Evolutionary conservation across 2,888 invertebrate species (phyloP), one percentile per base, ranked within the genome.

Genomic region (Oscheius onirici): DNA sequence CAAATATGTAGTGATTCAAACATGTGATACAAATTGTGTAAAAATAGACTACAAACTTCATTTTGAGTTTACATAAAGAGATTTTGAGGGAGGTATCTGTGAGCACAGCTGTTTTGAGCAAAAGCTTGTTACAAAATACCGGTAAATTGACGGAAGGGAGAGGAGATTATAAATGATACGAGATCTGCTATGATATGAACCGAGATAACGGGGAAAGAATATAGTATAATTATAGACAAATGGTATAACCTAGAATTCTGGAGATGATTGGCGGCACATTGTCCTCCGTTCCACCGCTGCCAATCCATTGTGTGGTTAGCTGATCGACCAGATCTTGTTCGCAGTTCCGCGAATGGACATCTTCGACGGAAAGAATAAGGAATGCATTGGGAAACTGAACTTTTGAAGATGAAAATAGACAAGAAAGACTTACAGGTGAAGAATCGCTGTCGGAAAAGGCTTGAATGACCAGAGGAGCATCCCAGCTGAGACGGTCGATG

Each of bases 391-490:
- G 55, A n/a, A 75, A 52, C 63, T 63, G 26, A 26, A 24, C n/a
- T 28, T 55, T 24, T 22, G 52, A n/a, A 49, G 15, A 15, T 22
- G 2, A 49, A 26, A 40, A 26, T 22, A n/a, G n/a, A n/a, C n/a
- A 24, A 52, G 3, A 15, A 22, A 52, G 22, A 17, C 41, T n/a
- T 49, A 63, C 63, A 13, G 73, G 75, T 49, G 67, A 77, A 8
- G 72, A 73, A 57, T 74, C 74, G 43, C 68, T 67, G 51, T 78
- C 78, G 24, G 75, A 57, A 20, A 78, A 78, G 13, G 78, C 78
- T 46, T 78, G 78, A 34, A 78, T 55, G 20, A 74, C 78, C 6
- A 78, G 58, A 20, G 73, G 73, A 6, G 75, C 74, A 51, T 78
- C 78, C 78, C 78, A 78, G 22, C 40, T 44, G 40, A 78, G 65